phyloP scores from a whole-genome alignment of 2,797 vertebrate genomes.

The Anguilla megastoma region DNA sequence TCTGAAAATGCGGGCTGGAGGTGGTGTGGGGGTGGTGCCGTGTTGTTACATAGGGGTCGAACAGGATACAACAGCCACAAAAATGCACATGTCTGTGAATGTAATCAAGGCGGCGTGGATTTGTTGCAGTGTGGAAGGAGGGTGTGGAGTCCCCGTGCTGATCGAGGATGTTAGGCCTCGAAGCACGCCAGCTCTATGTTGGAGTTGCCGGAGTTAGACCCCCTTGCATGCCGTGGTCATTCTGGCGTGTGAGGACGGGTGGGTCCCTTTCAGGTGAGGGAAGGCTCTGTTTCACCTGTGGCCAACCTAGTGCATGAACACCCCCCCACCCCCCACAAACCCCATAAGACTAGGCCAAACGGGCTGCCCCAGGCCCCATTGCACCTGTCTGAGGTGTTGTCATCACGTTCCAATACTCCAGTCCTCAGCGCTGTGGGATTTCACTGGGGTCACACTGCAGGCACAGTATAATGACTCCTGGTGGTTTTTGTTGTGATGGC shows the following conservation, averaged over 20 bases:
- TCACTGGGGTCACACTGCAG: background rate
- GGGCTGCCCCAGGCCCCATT: background rate
- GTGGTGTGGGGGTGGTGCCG: background rate
- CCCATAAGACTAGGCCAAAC: background rate
- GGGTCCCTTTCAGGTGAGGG: background rate
- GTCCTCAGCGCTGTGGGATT: background rate
- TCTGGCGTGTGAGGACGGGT: background rate
- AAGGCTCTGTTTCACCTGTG: background rate
- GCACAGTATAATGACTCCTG: background rate
- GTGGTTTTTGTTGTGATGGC: background rate
- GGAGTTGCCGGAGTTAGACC: background rate
- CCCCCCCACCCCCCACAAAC: too few species aligned
- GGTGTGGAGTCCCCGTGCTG: slow-evolving; percentile 13
- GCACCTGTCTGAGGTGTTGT: background rate
- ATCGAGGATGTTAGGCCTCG: background rate
- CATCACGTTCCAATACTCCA: background rate
- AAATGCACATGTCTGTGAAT: background rate
- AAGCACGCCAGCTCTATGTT: background rate
- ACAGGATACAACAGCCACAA: background rate
- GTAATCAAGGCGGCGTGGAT: background rate
- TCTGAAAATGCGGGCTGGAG: background rate
- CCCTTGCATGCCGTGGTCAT: background rate
- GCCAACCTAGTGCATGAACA: background rate
- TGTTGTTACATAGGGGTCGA: background rate
- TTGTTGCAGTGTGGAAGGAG: background rate